A percentile compares a stretch with the other conserved stretches of the same genome.
phyloP scores from a whole-genome alignment of 2,113 vertebrate genomes.

The Dermatemys mawii region DNA sequence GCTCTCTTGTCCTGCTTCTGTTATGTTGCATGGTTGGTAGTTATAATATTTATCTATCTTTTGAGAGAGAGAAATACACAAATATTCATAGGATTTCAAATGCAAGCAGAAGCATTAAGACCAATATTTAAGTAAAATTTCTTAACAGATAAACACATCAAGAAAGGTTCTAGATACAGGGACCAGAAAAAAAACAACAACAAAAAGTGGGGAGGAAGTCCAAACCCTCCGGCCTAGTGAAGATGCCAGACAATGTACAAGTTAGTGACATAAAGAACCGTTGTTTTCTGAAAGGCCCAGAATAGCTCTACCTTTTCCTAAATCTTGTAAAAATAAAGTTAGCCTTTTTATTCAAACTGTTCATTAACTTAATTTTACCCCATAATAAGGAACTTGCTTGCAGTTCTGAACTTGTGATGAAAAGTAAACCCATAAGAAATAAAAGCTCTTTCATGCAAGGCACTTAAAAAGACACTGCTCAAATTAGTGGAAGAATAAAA shows the following conservation, averaged over 20 bases:
- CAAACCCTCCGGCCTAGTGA: background rate
- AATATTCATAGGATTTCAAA: background rate
- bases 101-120: background rate
- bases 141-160: background rate
- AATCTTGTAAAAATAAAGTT: background rate
- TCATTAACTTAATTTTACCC: background rate
- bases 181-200: background rate
- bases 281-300: background rate
- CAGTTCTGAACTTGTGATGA: background rate
- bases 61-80: background rate
- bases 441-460: background rate
- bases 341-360: background rate
- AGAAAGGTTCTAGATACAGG: background rate
- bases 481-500: constrained; percentile 2
- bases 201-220: background rate
- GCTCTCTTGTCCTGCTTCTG: background rate
- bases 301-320: background rate
- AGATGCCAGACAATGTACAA: constrained; percentile 17
- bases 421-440: background rate
- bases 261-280: background rate
- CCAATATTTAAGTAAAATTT: background rate
- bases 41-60: background rate
- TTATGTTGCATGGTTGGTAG: background rate
- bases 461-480: background rate
- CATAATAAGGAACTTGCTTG: background rate